Percentiles rank a stretch among this genome's conserved stretches.
phyloP scores from a whole-genome alignment of 37 sponge, comb jelly and placozoan species.

The Dysidea cf. avara region DNA sequence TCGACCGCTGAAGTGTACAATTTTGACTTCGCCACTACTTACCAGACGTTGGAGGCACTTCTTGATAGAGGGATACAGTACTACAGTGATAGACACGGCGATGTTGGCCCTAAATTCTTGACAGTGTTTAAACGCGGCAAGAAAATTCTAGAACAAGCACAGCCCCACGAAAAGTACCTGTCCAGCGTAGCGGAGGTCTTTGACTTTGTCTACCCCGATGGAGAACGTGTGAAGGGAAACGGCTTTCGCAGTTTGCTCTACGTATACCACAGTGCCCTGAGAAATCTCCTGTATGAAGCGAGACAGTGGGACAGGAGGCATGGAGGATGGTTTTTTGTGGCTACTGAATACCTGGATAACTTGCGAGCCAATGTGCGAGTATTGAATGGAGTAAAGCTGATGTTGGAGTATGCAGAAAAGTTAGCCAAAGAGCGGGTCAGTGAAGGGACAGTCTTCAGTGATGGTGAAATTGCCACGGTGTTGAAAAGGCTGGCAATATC shows the following conservation, averaged over 20 bases:
- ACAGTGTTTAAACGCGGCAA: too few relatives aligned
- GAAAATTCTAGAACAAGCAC: too few relatives aligned
- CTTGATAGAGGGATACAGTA: too few relatives aligned
- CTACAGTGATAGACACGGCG: too few relatives aligned
- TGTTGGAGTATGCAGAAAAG: too few relatives aligned
- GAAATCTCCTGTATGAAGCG: constrained; percentile 22
- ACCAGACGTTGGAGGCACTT: too few relatives aligned
- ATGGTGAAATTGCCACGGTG: constrained; percentile 20
- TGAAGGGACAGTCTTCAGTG: constrained; percentile 23
- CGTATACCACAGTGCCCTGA: constrained; percentile 29
- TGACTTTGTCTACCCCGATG: constrained; percentile 73
- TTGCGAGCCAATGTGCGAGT: constrained; percentile 36
- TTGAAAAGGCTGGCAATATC: constrained; percentile 10
- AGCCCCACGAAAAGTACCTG: too few relatives aligned
- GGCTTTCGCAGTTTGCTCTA: constrained; percentile 72
- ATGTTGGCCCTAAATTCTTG: too few relatives aligned
- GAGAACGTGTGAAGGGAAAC: constrained; percentile 69
- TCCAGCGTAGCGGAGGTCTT: too few relatives aligned
- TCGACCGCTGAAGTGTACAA: too few relatives aligned
- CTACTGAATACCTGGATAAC: constrained; percentile 18
- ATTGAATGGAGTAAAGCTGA: constrained; percentile 29
- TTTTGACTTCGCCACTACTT: too few relatives aligned
- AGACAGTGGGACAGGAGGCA: constrained; percentile 39
- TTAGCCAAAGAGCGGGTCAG: too few relatives aligned
- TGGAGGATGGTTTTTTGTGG: constrained; percentile 10